Conservation (phyloP, 2,888 invertebrate species). For the Fragum fragum region DNA sequence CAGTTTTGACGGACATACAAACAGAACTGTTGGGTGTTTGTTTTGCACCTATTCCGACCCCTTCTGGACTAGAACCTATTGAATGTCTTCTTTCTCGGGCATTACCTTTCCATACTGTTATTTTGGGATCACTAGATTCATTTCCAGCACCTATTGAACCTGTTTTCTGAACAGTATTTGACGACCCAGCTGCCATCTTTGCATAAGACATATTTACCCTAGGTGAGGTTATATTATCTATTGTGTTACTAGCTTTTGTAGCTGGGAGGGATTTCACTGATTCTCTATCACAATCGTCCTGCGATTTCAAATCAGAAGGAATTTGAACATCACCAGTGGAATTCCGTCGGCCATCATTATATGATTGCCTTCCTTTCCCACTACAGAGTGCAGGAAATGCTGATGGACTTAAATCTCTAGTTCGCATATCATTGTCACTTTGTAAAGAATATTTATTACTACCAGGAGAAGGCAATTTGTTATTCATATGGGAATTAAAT, state of each 20-base stretch:
- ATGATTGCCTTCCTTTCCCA: conserved; percentile 63
- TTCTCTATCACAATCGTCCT: conserved; percentile 83
- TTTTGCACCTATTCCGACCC: conserved; percentile 60
- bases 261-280: conserved; percentile 83
- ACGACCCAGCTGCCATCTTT: conserved; percentile 78
- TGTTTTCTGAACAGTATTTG: conserved; percentile 35
- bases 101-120: conserved; percentile 81
- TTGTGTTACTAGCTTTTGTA: conserved; percentile 60
- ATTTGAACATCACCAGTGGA: conserved; percentile 80
- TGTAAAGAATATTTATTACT: conserved; percentile 34
- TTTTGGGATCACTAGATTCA: conserved; percentile 64
- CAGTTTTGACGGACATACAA: conserved; percentile 43
- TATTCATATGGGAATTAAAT: conserved; percentile 36
- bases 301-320: conserved; percentile 69
- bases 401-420: conserved; percentile 82
- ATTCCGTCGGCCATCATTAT: conserved; percentile 75
- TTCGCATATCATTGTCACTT: conserved; percentile 49
- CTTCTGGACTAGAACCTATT: conserved; percentile 81
- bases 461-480: conserved; percentile 48
- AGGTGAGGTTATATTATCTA: conserved; percentile 59
- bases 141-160: conserved; percentile 36
- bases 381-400: conserved; percentile 80
- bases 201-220: conserved; percentile 81
- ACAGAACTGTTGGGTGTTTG: conserved; percentile 38
- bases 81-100: conserved; percentile 81